Conservation (phyloP, 2,888 invertebrate genomes). For the Leptogaster cylindrica region DNA sequence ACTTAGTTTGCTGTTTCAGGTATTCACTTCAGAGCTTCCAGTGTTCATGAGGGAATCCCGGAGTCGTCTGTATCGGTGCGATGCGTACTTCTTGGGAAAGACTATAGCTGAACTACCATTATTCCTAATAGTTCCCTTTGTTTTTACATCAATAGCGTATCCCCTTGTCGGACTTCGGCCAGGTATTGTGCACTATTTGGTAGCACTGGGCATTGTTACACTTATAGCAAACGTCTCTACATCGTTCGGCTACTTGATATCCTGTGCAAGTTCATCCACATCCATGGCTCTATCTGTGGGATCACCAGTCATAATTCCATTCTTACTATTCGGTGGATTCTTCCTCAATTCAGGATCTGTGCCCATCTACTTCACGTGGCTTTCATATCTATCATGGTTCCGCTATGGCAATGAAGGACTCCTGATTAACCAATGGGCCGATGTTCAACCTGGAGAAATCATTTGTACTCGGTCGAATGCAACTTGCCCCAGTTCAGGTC, state of each 20-base stretch:
- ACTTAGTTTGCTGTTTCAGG: no score
- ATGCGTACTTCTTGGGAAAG: slow-evolving; percentile 90
- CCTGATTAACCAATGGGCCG: slow-evolving; percentile 86
- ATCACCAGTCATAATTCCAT: slow-evolving; percentile 90
- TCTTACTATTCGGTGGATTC: slow-evolving; percentile 94
- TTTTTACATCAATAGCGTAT: slow-evolving; percentile 84
- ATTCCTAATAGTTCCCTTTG: slow-evolving; percentile 79
- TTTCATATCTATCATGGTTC: slow-evolving; percentile 91
- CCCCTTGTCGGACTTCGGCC: slow-evolving; percentile 87
- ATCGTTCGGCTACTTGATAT: slow-evolving; percentile 91
- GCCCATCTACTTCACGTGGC: slow-evolving; percentile 83
- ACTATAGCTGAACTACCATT: slow-evolving; percentile 88
- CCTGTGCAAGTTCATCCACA: slow-evolving; percentile 81
- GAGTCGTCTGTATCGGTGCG: slow-evolving; percentile 89
- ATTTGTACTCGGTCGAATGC: slow-evolving; percentile 75
- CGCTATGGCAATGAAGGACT: slow-evolving; percentile 90
- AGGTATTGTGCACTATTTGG: slow-evolving; percentile 71
- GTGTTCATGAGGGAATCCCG: slow-evolving; percentile 88
- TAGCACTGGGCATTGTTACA: slow-evolving; percentile 74
- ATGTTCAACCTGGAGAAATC: slow-evolving; percentile 75
- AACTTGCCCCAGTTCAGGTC: slow-evolving; percentile 80
- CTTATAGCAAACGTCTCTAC: slow-evolving; percentile 88
- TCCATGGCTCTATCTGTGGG: slow-evolving; percentile 90
- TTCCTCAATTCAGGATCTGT: slow-evolving; percentile 91
- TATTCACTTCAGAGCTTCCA: slow-evolving; percentile 87